phyloP scores from a whole-genome alignment of 2,797 vertebrate species.

The Pseudocheirus occidentalis region DNA sequence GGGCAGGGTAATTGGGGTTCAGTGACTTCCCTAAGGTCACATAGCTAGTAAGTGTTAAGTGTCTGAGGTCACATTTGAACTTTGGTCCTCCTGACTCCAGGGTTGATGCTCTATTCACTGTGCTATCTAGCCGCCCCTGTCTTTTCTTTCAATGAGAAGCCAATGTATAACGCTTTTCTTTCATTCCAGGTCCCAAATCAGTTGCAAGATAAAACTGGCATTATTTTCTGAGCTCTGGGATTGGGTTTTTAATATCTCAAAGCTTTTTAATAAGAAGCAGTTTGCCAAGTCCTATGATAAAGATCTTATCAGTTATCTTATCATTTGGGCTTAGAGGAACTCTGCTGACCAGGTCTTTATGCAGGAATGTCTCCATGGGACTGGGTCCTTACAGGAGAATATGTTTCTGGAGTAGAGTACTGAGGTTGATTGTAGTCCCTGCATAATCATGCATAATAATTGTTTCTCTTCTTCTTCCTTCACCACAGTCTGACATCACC shows the following conservation, averaged over 20 bases:
- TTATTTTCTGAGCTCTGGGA: constrained; percentile 18
- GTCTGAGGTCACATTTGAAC: too few relatives aligned
- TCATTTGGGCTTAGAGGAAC: constrained; percentile 41
- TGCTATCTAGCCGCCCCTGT: neutral
- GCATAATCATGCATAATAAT: constrained; percentile 24
- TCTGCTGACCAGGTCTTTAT: neutral
- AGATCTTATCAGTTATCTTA: constrained; percentile 23
- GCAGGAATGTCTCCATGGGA: constrained; percentile 27
- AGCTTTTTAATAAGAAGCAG: constrained; percentile 18
- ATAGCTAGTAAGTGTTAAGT: too few relatives aligned
- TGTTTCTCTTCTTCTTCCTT: constrained; percentile 59
- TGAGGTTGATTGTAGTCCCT: constrained; percentile 27
- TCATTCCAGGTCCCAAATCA: constrained; percentile 30
- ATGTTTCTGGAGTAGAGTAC: constrained; percentile 29
- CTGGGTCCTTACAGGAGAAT: constrained; percentile 30
- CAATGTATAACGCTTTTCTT: constrained; percentile 21
- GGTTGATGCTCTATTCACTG: too few relatives aligned
- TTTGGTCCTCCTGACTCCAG: too few relatives aligned
- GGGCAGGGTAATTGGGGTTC: too few relatives aligned
- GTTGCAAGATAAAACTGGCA: neutral
- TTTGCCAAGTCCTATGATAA: constrained; percentile 10
- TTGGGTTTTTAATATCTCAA: neutral
- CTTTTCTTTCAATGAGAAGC: constrained; percentile 12
- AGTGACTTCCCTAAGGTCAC: too few relatives aligned
- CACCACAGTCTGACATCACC: constrained; percentile 89